Evolutionary conservation across 1,140 invertebrate species (phyloP).

Genomic region (Sminthurinus signatus): DNA sequence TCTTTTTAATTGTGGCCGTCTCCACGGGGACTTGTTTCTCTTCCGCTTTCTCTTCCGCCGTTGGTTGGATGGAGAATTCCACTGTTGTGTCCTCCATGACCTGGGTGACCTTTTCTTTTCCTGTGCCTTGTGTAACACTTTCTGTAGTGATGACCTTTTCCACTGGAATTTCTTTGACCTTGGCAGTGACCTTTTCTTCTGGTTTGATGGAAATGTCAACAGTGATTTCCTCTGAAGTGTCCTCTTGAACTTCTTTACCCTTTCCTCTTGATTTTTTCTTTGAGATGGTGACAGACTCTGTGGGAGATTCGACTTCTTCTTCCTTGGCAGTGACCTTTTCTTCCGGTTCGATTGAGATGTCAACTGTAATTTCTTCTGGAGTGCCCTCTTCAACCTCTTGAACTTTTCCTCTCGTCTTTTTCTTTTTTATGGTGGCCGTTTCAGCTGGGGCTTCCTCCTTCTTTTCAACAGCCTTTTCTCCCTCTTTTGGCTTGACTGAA

Average conservation of each 20-base stretch:
- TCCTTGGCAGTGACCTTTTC: background rate
- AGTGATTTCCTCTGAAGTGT: background rate
- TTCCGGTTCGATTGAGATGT: background rate
- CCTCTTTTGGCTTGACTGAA: background rate
- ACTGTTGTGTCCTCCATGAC: background rate
- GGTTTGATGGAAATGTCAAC: background rate
- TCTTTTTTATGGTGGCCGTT: background rate
- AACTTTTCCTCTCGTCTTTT: background rate
- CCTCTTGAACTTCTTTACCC: conserved; percentile 3
- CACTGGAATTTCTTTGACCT: background rate
- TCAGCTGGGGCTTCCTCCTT: background rate
- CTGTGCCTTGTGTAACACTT: background rate
- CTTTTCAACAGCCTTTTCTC: background rate
- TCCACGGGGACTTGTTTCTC: background rate
- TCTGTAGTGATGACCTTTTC: background rate
- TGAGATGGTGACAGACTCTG: background rate
- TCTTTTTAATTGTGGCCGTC: background rate
- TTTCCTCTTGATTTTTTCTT: background rate
- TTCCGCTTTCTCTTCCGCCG: background rate
- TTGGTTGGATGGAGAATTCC: background rate
- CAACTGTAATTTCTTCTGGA: background rate
- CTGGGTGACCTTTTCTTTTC: background rate
- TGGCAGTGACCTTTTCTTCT: background rate
- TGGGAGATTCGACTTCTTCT: background rate
- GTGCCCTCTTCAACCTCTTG: conserved; percentile 4